A percentile compares a stretch with the other conserved stretches of the same genome.
Conservation (phyloP, 2,113 vertebrate genomes). For the Bubalus kerabau region DNA sequence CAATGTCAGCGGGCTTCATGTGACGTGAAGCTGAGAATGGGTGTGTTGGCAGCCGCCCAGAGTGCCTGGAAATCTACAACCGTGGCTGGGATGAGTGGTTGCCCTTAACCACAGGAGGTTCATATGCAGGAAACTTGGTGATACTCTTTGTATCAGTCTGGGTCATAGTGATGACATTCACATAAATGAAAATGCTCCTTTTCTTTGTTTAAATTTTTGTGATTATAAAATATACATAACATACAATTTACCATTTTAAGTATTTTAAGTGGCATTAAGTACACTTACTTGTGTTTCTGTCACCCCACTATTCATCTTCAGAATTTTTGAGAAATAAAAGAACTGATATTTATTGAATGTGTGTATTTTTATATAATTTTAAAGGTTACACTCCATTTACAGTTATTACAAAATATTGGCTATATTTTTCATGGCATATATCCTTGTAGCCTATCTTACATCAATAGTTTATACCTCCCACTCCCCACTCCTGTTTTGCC, state of each 20-base stretch:
- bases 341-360: not conserved
- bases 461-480: not conserved
- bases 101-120: not conserved
- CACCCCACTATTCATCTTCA: not conserved
- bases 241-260: not conserved
- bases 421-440: not conserved
- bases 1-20: not conserved
- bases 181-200: not conserved
- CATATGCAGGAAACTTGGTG: not conserved
- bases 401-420: not conserved
- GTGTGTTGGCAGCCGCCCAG: accelerated
- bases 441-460: not conserved
- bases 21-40: not conserved
- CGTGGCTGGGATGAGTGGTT: accelerated
- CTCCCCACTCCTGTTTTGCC: not conserved
- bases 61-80: not conserved
- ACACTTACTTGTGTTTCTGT: not conserved
- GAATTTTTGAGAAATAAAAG: not conserved
- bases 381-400: not conserved
- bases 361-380: not conserved
- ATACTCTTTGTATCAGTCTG: not conserved
- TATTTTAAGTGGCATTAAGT: not conserved
- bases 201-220: not conserved
- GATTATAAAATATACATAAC: not conserved
- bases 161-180: not conserved